Evolutionary conservation across 2,888 invertebrate genomes (phyloP), one percentile per base, ranked within the genome.

Genomic region (Tillus elongatus): DNA sequence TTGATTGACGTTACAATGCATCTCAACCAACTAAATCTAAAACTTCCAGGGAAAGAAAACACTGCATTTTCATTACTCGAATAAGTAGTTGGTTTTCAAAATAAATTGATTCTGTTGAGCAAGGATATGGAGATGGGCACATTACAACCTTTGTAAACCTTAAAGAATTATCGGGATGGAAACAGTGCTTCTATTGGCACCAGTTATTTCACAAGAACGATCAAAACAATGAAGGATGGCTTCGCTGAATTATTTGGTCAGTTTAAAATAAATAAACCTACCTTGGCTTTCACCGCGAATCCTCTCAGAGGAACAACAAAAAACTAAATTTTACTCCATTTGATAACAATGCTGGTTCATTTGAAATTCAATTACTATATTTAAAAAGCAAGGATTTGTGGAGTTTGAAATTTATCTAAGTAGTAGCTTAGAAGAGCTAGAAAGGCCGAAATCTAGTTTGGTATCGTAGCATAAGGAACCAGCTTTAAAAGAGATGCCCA

Each of bases 401-500:
- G 46, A 56, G 47, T 53, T 42, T 46, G 29, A 52, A 49, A 41
- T 50, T 49, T 39, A 50, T 33, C 27, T 47, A 39, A 48, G 47
- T 41, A 50, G 44, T 38, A 42, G 43, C 44, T 50, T 48, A 37
- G 46, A 49, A 51, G 48, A 52, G 46, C 44, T 54, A 43, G 45
- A 54, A 49, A 50, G 45, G 42, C 47, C 47, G 41, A 50, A 49
- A 46, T 42, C 42, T 33, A 43, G 41, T 44, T 37, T 44, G 44
- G 36, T 46, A 35, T 40, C 43, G 44, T 47, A 43, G 35, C 43
- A 49, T 15, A 50, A 51, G 46, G 50, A 46, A 46, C 52, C 46
- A 49, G 44, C 47, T 52, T 35, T 49, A 44, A 50, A 54, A 50
- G 47, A 53, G 51, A 51, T 52, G 46, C 44, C 43, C 46, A 42